phyloP scores from a whole-genome alignment of 1,140 invertebrate species.

The Leptopilina boulardi region DNA sequence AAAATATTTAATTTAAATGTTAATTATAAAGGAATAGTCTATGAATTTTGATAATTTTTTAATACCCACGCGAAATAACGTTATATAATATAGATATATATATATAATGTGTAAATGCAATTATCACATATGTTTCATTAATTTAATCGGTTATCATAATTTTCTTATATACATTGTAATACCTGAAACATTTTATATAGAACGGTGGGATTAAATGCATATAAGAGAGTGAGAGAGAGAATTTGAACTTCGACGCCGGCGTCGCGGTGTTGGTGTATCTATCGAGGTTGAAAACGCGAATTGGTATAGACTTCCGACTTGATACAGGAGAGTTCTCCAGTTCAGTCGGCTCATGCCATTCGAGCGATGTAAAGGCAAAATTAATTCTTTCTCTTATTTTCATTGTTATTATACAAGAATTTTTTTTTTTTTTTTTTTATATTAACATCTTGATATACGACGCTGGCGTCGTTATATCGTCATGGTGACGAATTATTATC shows the following conservation, averaged over 20 bases:
- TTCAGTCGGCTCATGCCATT: neutral
- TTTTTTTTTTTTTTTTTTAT: too few relatives aligned
- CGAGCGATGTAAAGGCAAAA: neutral
- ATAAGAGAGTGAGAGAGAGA: neutral
- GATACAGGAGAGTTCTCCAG: slow-evolving; percentile 24
- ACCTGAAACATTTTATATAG: neutral
- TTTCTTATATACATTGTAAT: too few relatives aligned
- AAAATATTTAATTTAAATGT: too few relatives aligned
- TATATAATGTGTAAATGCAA: too few relatives aligned
- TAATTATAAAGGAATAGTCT: too few relatives aligned
- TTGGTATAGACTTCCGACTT: neutral
- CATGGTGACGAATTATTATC: neutral
- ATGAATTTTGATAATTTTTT: too few relatives aligned
- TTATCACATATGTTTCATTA: too few relatives aligned
- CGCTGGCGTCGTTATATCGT: neutral
- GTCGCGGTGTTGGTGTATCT: neutral
- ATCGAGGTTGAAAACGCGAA: slow-evolving; percentile 3
- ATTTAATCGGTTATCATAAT: too few relatives aligned
- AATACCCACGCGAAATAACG: too few relatives aligned
- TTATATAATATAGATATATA: too few relatives aligned
- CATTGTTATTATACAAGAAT: too few relatives aligned
- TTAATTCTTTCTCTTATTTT: neutral
- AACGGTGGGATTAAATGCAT: neutral
- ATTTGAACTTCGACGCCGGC: neutral
- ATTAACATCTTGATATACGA: neutral